phyloP scores from a whole-genome alignment of 2,888 invertebrate species.

The Drosophila greeni region DNA sequence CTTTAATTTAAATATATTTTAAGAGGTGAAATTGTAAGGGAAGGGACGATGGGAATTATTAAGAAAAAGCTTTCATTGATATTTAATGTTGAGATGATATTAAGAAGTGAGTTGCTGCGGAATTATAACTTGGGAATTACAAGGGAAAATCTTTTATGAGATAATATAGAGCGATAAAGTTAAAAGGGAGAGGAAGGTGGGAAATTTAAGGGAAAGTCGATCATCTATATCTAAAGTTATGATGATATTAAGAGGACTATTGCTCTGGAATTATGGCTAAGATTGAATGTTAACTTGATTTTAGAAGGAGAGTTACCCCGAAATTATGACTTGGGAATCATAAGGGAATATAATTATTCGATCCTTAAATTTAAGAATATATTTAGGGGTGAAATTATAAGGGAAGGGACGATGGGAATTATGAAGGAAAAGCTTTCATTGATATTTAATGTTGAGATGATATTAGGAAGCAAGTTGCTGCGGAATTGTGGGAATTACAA shows the following conservation, averaged over 20 bases:
- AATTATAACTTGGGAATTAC: neutral
- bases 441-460: neutral
- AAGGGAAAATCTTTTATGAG: too few relatives aligned
- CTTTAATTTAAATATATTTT: neutral
- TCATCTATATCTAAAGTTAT: neutral
- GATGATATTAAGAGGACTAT: neutral
- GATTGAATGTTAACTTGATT: neutral
- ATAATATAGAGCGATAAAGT: too few relatives aligned
- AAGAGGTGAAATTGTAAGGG: neutral
- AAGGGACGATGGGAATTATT: neutral
- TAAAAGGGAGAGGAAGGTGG: too few relatives aligned
- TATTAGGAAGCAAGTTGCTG: neutral
- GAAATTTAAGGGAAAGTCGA: too few relatives aligned
- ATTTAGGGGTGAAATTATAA: neutral
- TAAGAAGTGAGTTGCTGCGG: neutral
- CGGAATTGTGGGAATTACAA: neutral
- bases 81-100: neutral
- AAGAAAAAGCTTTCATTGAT: neutral
- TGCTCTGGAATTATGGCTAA: neutral
- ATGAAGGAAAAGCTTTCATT: neutral
- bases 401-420: neutral
- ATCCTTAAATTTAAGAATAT: neutral
- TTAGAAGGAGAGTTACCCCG: too few relatives aligned
- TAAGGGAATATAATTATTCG: too few relatives aligned
- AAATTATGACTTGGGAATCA: neutral